These are phyloP conservation scores for Drosophila flavopinicola DNA, from an alignment of 2,888 invertebrate species.

Conservation along the genomic window DNA sequence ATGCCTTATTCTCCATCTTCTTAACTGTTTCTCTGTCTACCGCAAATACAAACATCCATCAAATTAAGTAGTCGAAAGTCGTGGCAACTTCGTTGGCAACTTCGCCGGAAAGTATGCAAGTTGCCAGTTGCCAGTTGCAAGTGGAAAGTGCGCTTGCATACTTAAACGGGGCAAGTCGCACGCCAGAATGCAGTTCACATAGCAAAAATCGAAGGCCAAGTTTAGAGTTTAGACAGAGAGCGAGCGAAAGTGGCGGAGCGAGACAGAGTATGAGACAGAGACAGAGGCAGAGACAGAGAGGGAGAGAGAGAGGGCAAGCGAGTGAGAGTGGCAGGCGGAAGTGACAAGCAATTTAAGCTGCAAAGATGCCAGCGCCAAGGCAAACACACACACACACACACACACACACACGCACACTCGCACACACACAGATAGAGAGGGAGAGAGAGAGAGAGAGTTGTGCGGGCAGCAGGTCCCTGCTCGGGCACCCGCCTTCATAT, in stretches of 20 bases:
- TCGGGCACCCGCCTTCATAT: constrained; percentile 20
- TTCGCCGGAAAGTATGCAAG: constrained; percentile 23
- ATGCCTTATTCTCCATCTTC: neutral
- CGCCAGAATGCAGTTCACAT: constrained; percentile 15
- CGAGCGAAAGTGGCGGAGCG: neutral
- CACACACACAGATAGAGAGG: neutral
- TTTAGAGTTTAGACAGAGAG: constrained; percentile 6
- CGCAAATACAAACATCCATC: constrained; percentile 46
- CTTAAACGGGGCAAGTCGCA: constrained; percentile 3
- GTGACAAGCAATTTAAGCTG: constrained; percentile 65
- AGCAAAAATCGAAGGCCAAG: constrained; percentile 42
- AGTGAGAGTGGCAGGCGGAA: constrained; percentile 34
- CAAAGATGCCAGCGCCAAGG: constrained; percentile 21
- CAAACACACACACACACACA: constrained; percentile 7
- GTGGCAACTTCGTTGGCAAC: constrained; percentile 29
- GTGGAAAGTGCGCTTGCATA: constrained; percentile 26
- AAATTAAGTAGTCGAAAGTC: constrained; percentile 40
- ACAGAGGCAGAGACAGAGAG: neutral
- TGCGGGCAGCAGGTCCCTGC: constrained; percentile 1
- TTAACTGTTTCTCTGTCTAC: neutral
- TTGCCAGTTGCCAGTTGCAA: constrained; percentile 16
- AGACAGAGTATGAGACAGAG: neutral
- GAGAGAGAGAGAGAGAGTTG: too few relatives aligned
- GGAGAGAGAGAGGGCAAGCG: neutral
- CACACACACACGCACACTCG: neutral